Evolutionary conservation across 2,888 invertebrate species (phyloP).

Genomic region (Calliopum simillimum): DNA sequence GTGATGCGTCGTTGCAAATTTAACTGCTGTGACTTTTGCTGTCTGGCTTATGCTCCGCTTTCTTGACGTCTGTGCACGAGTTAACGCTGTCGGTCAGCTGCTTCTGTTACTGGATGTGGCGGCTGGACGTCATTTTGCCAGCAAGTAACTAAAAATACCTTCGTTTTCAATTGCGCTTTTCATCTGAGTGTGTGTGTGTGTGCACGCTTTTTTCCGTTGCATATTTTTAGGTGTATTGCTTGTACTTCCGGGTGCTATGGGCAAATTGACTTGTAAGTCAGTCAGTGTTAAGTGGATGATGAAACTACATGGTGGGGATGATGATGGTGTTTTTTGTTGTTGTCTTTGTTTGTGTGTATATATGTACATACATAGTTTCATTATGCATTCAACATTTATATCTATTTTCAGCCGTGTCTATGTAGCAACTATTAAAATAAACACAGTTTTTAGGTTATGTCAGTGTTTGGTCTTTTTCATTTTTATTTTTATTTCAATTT

Average conservation of each 20-base stretch:
- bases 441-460: constrained; percentile 11
- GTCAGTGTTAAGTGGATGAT: constrained; percentile 1
- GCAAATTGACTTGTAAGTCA: constrained; percentile 5
- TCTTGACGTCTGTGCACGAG: constrained; percentile 24
- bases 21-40: not conserved
- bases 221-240: constrained; percentile 3
- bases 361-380: too few species aligned
- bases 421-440: not conserved
- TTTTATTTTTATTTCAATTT: not conserved
- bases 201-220: not conserved
- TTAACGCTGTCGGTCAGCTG: constrained; percentile 16
- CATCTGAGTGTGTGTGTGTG: not conserved
- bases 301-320: not conserved
- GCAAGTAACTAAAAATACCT: constrained; percentile 10
- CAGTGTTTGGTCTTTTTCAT: not conserved
- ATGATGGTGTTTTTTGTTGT: not conserved
- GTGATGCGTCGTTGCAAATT: constrained; percentile 7
- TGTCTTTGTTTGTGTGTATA: not conserved
- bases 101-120: not conserved
- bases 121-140: constrained; percentile 17
- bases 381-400: too few species aligned
- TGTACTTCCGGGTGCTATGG: constrained; percentile 1
- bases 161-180: not conserved
- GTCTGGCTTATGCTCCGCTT: constrained; percentile 1
- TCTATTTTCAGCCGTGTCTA: not conserved